phyloP scores from a whole-genome alignment of 2,797 vertebrate genomes.

The Crax fasciolata region DNA sequence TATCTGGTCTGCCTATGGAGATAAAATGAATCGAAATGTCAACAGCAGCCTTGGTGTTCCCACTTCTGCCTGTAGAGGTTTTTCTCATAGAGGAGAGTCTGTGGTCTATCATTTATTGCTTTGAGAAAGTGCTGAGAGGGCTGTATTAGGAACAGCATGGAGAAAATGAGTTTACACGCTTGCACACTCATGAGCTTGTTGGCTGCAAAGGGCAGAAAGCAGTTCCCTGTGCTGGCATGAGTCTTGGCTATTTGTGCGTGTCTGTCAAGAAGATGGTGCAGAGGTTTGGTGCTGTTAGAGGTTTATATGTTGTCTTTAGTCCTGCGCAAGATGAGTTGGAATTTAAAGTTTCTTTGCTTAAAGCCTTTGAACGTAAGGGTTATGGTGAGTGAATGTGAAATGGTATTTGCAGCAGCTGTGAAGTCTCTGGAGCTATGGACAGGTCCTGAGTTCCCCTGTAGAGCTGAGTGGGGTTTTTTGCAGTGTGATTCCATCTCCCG shows the following conservation, averaged over 20 bases:
- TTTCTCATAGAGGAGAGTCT: neutral
- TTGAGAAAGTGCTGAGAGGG: slow-evolving; percentile 10
- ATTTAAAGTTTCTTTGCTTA: neutral
- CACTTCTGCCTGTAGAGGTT: neutral
- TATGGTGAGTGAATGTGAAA: neutral
- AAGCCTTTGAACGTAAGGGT: neutral
- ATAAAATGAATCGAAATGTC: slow-evolving; percentile 7
- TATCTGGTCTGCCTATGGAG: neutral
- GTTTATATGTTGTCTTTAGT: accelerated
- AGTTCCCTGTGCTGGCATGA: accelerated
- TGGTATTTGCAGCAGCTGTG: neutral
- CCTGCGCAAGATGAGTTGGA: neutral
- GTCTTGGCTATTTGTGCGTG: neutral
- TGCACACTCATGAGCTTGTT: neutral
- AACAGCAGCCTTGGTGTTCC: neutral
- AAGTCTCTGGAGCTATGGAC: accelerated
- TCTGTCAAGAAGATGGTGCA: neutral
- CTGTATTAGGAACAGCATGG: neutral
- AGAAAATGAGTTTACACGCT: neutral
- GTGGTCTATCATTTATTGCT: slow-evolving; percentile 19
- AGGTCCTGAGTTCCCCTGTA: neutral
- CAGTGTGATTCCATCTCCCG: accelerated
- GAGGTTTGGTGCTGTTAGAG: neutral
- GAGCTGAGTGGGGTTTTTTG: neutral
- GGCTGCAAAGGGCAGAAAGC: neutral